Evolutionary conservation across 2,113 vertebrate species (phyloP).

Genomic region (Genyomyrus donnyi): DNA sequence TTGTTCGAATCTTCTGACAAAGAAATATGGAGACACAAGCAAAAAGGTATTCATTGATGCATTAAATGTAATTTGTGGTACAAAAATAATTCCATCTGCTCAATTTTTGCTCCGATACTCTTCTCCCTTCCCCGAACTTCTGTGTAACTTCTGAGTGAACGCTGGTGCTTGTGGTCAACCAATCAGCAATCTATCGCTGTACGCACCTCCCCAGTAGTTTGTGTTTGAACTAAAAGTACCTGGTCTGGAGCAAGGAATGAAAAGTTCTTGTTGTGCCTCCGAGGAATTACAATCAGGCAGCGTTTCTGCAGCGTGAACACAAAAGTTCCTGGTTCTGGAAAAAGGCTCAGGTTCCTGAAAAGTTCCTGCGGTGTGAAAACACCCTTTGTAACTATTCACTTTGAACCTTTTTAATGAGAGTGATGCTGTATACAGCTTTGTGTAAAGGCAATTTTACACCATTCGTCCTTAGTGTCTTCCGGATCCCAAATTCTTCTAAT

Average conservation of each 20-base stretch:
- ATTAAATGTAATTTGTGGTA: not conserved
- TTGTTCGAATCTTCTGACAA: not conserved
- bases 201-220: not conserved
- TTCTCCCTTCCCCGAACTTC: not conserved
- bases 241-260: not conserved
- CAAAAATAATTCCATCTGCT: not conserved
- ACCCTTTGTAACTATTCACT: not conserved
- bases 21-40: no score
- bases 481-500: not conserved
- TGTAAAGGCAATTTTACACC: not conserved
- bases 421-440: not conserved
- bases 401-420: not conserved
- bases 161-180: not conserved
- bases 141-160: no score
- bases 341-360: not conserved
- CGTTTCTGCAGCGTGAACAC: not conserved
- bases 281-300: not conserved
- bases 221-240: not conserved
- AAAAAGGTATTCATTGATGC: no score
- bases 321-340: not conserved
- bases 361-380: not conserved
- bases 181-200: not conserved
- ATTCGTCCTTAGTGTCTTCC: not conserved
- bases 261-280: not conserved
- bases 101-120: not conserved